Base-by-base conservation (phyloP, 2,888 invertebrate genomes). In the Lissocephala sabroskyi region DNA sequence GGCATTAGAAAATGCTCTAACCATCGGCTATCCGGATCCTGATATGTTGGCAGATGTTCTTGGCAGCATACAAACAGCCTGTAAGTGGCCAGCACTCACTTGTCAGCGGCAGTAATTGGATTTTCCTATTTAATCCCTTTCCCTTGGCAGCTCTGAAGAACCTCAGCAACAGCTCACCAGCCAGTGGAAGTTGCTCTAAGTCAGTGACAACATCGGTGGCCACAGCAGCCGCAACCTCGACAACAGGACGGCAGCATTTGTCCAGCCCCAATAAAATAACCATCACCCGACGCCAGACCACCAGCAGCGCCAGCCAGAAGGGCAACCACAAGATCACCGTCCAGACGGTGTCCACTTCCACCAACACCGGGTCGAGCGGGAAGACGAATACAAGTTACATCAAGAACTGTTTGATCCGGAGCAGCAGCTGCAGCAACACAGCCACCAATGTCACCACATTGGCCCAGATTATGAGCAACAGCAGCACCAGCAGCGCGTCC, bases 21-120 rank as follows among this genome's bases (percentile, higher is more conserved):
- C 90, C 66, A 82, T 83, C 79, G 90, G 91, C 62, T 91, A 91
- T 85, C 90, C 91, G 80, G 92, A 92, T 85, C 89, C 91, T 19
- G 91, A 91, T 77, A 88, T 92, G 80, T 86, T 92, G 49, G 90
- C 91, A 40, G 92, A 92, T 82, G 86, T 92, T 76, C 86, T 92
- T 62, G 89, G 91, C 63, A 89, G 89, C 45, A 88, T 90, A 56
- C 89, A 88, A 76, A 84, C 86, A 79, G 85, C 85, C 75, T 89
- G 85, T 84, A 77, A 81, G 79, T 71, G 42, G 16, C 16, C 3
- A 43, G 9, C 9, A 37, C 11, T 1, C 16, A 3, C 16, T 10
- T 37, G n/a, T n/a, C n/a, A n/a, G n/a, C n/a, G n/a, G n/a, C n/a
- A n/a, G n/a, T n/a, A n/a, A n/a, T n/a, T n/a, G 10, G 9, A 14